Percentiles rank a stretch among this genome's conserved stretches.
phyloP scores from a whole-genome alignment of 2,888 invertebrate genomes.

The Apodemia zela region DNA sequence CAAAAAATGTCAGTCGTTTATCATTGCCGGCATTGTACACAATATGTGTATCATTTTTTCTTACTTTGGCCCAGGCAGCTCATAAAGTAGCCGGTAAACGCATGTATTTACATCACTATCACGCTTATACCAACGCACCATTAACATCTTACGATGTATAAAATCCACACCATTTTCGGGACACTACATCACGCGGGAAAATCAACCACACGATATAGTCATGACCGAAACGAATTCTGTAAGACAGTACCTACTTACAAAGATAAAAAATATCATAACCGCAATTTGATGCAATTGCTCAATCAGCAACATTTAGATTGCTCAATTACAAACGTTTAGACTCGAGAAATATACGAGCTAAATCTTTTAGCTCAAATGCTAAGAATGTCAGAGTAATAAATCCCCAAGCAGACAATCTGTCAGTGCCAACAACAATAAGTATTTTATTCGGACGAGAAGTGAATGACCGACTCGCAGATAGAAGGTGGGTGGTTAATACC shows the following conservation, averaged over 20 bases:
- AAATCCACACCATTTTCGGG: too few relatives aligned
- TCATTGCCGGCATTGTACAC: too few relatives aligned
- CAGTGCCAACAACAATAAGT: conserved; percentile 40
- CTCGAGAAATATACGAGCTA: conserved; percentile 11
- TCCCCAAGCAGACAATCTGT: conserved; percentile 31
- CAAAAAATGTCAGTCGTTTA: too few relatives aligned
- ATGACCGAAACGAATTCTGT: too few relatives aligned
- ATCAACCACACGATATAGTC: too few relatives aligned
- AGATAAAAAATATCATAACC: not conserved
- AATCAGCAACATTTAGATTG: not conserved
- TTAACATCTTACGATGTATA: too few relatives aligned
- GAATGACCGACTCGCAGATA: conserved; percentile 42
- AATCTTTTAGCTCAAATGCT: conserved; percentile 23
- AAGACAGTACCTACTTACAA: not conserved
- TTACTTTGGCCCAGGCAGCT: too few relatives aligned
- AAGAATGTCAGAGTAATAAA: conserved; percentile 32
- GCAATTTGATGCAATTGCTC: conserved; percentile 3
- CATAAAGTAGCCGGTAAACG: too few relatives aligned
- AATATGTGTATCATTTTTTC: too few relatives aligned
- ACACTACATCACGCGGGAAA: too few relatives aligned
- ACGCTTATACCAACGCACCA: too few relatives aligned
- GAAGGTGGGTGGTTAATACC: conserved; percentile 35
- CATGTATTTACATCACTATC: too few relatives aligned
- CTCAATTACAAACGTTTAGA: conserved; percentile 16
- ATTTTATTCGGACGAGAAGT: conserved; percentile 39